Evolutionary conservation across 2,888 invertebrate species (phyloP), one percentile per base, ranked within the genome.

Genomic region (Hetaerina titia): DNA sequence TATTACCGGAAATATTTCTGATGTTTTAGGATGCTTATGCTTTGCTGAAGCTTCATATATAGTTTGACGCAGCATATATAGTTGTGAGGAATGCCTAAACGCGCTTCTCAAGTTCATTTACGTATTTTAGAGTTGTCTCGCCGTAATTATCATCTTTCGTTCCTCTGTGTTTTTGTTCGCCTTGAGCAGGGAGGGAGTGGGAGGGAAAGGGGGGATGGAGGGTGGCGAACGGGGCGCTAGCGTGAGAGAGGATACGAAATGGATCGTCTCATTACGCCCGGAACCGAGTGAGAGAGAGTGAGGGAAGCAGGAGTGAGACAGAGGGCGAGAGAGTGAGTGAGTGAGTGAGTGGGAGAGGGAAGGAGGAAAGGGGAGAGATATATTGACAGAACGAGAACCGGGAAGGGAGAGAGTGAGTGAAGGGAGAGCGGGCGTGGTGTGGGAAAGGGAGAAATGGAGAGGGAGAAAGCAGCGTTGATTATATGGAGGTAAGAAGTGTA

Each of bases 401-500:
- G n/a, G 69, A 63, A 17, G 63, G 63, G 63, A n/a, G 22, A n/a
- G 69, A n/a, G 22, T 69, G 6, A n/a, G 69, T 17, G 69, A 8
- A 31, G 7, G 25, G 13, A 13, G 25, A 8, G 74, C 31, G 69
- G 22, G 17, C 8, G 22, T 8, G n/a, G n/a, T 69, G 69, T 6
- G 22, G 5, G n/a, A 1, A 69, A 69, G n/a, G 15, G 31, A 31
- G 81, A 81, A 31, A 81, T 31, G n/a, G 45, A 22, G 92, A 74
- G 56, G 19, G 31, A 69, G 69, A 92, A 69, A 74, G 64, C 69
- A 92, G 69, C 92, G 64, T 56, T 92, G 92, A 92, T 92, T 92
- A 92, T 92, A 92, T 69, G 92, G 56, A 92, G 92, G 92, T 92
- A 92, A 92, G 92, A 92, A 92, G 92, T 81, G 81, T 92, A 92